Evolutionary conservation across 2,113 vertebrate species (phyloP), one percentile per base, ranked within the genome.

Genomic region (Sebastes schlegelii): DNA sequence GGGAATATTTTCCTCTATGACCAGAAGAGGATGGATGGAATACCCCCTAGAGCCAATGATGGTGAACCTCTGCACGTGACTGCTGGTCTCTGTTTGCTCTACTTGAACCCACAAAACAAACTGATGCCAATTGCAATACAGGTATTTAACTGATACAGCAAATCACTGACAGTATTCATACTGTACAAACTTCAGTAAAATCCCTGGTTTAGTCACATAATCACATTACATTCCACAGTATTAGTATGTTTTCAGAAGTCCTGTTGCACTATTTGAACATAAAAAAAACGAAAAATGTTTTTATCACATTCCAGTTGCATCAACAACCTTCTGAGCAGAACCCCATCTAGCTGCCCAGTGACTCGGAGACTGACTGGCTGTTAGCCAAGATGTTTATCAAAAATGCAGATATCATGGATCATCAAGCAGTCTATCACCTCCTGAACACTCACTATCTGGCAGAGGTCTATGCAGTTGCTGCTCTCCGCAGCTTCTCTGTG

Each of bases 1-100:
- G 96, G 95, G 6, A 96, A 96, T 34, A 92, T 97, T 52, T 97
- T 95, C 90, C 84, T 97, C 69, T 94, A 89, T 21, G 95, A 97
- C 84, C 95, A 95, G 69, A 92, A 87, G 69, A 93, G 87, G 19
- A 45, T 96, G 85, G 93, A 96, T 2, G 95, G 95, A 65, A 84
- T 96, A 67, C 67, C 79, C 1, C 14, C 70, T 1, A 85, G 79
- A 8, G 9, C 17, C 0, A 16, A 90, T 4, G 55, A 94, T 54
- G 89, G 77, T 19, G 75, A 91, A 68, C 7, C 74, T 62, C 82
- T 94, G 61, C 57, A 87, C 1, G n/a, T 93, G 66, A 83, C 93
- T 10, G 84, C 94, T 40, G 95, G 94, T 34, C 88, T 96, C 0
- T 92, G 94, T 62, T 85, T 96, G 85, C 76, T 95, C 58, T 95